Percentiles rank a stretch among this genome's conserved stretches.
These are phyloP conservation scores for Sciaenops ocellatus DNA, from an alignment of 2,797 vertebrate genomes.

Conservation along the genomic window DNA sequence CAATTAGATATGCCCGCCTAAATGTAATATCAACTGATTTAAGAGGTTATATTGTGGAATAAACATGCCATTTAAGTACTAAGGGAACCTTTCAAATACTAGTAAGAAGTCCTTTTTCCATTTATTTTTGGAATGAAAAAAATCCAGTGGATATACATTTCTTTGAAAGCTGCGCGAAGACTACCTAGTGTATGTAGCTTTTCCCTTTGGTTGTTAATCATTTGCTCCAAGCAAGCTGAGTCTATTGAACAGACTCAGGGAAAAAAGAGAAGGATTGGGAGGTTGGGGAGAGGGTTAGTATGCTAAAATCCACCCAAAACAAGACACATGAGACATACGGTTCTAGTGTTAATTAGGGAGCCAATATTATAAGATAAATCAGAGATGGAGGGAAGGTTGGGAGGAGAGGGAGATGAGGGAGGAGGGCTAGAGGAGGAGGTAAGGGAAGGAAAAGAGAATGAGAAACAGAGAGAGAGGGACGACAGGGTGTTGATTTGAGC, in stretches of 20 bases:
- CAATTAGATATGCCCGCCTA: slow-evolving; percentile 31
- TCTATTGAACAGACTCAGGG: slow-evolving; percentile 64
- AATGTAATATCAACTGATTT: slow-evolving; percentile 39
- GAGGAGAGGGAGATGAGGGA: slow-evolving; percentile 64
- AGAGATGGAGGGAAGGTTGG: slow-evolving; percentile 75
- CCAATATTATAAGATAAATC: slow-evolving; percentile 85
- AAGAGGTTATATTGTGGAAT: slow-evolving; percentile 17
- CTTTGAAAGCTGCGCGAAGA: slow-evolving; percentile 64
- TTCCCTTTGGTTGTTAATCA: slow-evolving; percentile 77
- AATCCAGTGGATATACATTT: slow-evolving; percentile 48
- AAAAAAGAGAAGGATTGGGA: slow-evolving; percentile 51
- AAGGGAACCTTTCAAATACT: slow-evolving; percentile 15
- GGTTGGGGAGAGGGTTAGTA: slow-evolving; percentile 67
- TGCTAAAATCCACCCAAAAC: slow-evolving; percentile 80
- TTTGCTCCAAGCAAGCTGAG: slow-evolving; percentile 74
- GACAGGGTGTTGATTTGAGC: slow-evolving; percentile 75
- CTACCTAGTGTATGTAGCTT: slow-evolving; percentile 57
- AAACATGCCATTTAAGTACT: neutral
- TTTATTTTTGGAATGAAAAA: slow-evolving; percentile 30
- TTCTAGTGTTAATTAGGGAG: slow-evolving; percentile 83
- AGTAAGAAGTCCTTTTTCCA: slow-evolving; percentile 13
- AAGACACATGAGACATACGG: slow-evolving; percentile 78
- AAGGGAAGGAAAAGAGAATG: slow-evolving; percentile 47
- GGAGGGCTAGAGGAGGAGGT: slow-evolving; percentile 50
- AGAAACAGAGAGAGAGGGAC: slow-evolving; percentile 63